Percentiles rank a stretch among this genome's conserved stretches.
Evolutionary conservation across 35 echinoderm and acorn worm species (phyloP).

Genomic region (Amphiura filiformis): DNA sequence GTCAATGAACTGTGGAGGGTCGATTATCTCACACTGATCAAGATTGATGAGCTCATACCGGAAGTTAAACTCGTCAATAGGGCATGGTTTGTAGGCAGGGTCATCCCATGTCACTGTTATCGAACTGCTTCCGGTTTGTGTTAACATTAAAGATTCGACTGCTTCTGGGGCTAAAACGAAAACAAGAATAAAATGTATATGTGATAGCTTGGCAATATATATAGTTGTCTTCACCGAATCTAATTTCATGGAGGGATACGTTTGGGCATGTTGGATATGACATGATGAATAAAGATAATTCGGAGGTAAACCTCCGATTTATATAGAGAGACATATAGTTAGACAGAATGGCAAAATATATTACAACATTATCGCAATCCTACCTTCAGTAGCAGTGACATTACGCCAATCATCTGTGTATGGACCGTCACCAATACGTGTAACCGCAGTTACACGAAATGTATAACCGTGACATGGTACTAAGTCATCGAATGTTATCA

Average conservation of each 20-base stretch:
- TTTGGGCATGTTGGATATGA: too few species aligned
- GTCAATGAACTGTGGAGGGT: neutral
- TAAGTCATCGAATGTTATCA: constrained; percentile 14
- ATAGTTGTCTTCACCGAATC: too few species aligned
- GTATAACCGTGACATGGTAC: constrained; percentile 32
- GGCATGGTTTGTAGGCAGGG: neutral
- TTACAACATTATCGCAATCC: too few species aligned
- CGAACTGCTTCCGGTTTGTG: neutral
- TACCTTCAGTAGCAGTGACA: constrained; percentile 27
- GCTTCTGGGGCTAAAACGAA: neutral
- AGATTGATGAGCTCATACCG: constrained; percentile 11
- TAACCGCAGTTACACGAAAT: constrained; percentile 31
- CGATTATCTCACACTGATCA: constrained; percentile 17
- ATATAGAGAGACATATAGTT: too few species aligned
- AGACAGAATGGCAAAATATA: too few species aligned
- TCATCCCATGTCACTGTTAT: neutral
- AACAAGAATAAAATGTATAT: too few species aligned
- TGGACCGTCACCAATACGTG: constrained; percentile 20
- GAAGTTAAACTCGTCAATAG: neutral
- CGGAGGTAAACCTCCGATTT: too few species aligned
- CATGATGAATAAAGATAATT: too few species aligned
- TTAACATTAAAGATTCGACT: neutral
- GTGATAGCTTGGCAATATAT: too few species aligned
- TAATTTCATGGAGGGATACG: too few species aligned
- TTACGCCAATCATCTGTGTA: constrained; percentile 5